These are phyloP conservation scores for Rhingia rostrata DNA, from an alignment of 2,888 invertebrate genomes.

Conservation along the genomic window DNA sequence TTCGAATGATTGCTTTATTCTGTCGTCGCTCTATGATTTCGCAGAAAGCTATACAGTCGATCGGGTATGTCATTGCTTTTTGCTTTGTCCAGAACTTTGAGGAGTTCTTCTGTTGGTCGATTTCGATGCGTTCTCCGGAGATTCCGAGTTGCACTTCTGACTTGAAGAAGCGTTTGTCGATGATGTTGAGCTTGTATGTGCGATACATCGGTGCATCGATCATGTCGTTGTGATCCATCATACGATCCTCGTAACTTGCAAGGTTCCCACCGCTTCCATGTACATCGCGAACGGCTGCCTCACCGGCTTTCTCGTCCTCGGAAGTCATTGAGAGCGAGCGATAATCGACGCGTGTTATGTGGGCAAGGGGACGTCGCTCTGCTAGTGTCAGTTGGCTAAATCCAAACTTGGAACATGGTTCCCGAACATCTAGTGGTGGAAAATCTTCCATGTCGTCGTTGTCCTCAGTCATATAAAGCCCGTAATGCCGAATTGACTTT, in stretches of 20 bases:
- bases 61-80: slow-evolving; percentile 92
- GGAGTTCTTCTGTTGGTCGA: slow-evolving; percentile 88
- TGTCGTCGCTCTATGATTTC: slow-evolving; percentile 91
- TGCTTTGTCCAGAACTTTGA: slow-evolving; percentile 88
- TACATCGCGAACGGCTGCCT: slow-evolving; percentile 82
- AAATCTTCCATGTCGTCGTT: slow-evolving; percentile 95
- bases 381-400: slow-evolving; percentile 95
- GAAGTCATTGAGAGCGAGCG: slow-evolving; percentile 82
- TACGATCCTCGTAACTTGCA: slow-evolving; percentile 85
- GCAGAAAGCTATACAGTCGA: slow-evolving; percentile 94
- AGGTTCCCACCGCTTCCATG: slow-evolving; percentile 76
- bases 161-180: slow-evolving; percentile 91
- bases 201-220: slow-evolving; percentile 95
- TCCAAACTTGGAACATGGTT: slow-evolving; percentile 96
- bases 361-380: slow-evolving; percentile 84
- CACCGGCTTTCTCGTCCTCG: slow-evolving; percentile 82
- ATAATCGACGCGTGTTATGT: slow-evolving; percentile 80
- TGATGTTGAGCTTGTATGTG: slow-evolving; percentile 89
- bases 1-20: slow-evolving; percentile 88
- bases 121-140: slow-evolving; percentile 95
- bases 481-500: slow-evolving; percentile 89
- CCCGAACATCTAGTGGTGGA: slow-evolving; percentile 93
- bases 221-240: slow-evolving; percentile 89
- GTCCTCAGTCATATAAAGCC: slow-evolving; percentile 96
- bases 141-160: slow-evolving; percentile 93